phyloP scores from a whole-genome alignment of 53 echinoderm and acorn worm species.

The Arbacia lixula region DNA sequence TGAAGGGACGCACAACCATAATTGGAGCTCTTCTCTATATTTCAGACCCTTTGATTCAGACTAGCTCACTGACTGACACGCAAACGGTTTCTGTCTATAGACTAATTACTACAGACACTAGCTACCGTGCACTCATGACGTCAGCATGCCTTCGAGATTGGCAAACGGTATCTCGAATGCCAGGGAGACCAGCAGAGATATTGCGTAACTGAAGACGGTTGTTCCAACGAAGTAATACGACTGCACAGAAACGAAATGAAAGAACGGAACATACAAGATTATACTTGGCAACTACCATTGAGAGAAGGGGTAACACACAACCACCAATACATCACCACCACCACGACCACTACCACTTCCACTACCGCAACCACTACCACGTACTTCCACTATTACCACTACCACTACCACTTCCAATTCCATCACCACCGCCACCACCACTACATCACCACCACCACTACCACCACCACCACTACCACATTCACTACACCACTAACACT shows the following conservation, averaged over 20 bases:
- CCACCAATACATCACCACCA: background rate
- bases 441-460: background rate
- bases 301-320: too few species aligned
- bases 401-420: background rate
- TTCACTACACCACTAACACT: background rate
- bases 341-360: background rate
- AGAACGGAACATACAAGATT: background rate
- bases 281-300: too few species aligned
- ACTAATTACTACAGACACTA: too few species aligned
- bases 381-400: slow-evolving; percentile 1
- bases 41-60: too few species aligned
- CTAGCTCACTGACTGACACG: too few species aligned
- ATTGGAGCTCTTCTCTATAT: too few species aligned
- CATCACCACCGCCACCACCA: background rate
- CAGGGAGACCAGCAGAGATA: slow-evolving; percentile 18
- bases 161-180: slow-evolving; percentile 32
- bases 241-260: background rate
- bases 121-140: too few species aligned
- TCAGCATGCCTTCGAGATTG: slow-evolving; percentile 38
- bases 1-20: too few species aligned
- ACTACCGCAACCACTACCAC: background rate
- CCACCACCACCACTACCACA: background rate
- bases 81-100: too few species aligned
- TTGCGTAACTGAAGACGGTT: slow-evolving; percentile 19
- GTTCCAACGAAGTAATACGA: slow-evolving; percentile 22